These are phyloP conservation scores for Acanthosepion esculentum DNA, from an alignment of 2,888 invertebrate species.

Conservation along the genomic window DNA sequence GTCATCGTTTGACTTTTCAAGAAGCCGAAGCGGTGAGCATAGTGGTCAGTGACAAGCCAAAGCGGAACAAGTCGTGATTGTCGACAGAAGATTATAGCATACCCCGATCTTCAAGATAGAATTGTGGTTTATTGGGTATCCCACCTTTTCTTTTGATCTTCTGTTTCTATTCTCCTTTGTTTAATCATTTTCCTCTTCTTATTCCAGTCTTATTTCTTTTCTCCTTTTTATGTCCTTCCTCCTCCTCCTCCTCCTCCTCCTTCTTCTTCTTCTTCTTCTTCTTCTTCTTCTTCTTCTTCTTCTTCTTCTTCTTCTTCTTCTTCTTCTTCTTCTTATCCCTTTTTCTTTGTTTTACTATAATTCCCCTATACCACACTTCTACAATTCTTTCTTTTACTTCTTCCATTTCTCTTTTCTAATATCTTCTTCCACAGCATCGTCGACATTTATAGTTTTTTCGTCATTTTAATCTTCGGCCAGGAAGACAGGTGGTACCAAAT, in stretches of 20 bases:
- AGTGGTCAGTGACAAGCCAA: neutral
- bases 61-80: neutral
- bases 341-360: neutral
- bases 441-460: no score
- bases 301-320: neutral
- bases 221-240: no score
- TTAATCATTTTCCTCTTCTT: neutral
- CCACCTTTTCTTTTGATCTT: neutral
- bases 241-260: neutral
- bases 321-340: neutral
- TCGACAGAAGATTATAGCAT: neutral
- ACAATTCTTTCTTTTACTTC: no score
- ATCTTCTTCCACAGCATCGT: no score
- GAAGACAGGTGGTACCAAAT: no score
- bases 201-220: no score
- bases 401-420: neutral
- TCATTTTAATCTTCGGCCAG: no score
- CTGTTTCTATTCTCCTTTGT: neutral
- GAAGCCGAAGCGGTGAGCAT: neutral
- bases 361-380: no score
- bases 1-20: neutral
- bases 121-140: neutral
- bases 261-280: neutral
- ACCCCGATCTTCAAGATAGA: neutral
- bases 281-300: neutral